Evolutionary conservation across 2,113 vertebrate genomes (phyloP).

Genomic region (Hoplias malabaricus): DNA sequence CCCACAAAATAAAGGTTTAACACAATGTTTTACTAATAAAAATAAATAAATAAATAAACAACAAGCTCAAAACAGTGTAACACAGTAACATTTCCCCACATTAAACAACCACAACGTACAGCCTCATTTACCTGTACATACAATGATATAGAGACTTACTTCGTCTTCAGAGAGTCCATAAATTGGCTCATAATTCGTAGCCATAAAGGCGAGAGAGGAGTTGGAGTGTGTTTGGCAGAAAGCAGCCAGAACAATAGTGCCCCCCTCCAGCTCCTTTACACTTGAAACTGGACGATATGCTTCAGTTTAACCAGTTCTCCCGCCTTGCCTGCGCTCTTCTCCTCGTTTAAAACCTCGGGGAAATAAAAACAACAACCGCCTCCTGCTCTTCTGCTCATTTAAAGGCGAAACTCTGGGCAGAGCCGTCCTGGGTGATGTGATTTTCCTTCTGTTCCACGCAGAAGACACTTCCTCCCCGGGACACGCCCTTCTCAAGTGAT

Average conservation of each 20-base stretch:
- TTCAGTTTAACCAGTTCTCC: neutral
- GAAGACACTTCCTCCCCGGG: constrained; percentile 66
- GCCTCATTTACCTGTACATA: neutral
- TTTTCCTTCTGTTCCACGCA: constrained; percentile 16
- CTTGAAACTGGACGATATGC: neutral
- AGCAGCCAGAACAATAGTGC: constrained; percentile 73
- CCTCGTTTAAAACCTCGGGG: neutral
- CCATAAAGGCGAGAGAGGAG: constrained; percentile 69
- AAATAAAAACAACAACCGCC: neutral
- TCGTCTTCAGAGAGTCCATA: constrained; percentile 81
- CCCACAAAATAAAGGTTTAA: too few relatives aligned
- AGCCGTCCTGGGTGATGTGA: neutral
- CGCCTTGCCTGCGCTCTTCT: neutral
- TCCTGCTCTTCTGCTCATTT: neutral
- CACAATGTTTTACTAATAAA: too few relatives aligned
- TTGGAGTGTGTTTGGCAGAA: constrained; percentile 35
- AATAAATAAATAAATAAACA: too few relatives aligned
- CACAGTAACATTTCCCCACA: neutral
- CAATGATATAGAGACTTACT: constrained; percentile 60
- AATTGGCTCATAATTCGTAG: constrained; percentile 76
- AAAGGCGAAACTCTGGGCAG: neutral
- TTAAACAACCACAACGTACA: neutral
- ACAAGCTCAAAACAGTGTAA: too few relatives aligned
- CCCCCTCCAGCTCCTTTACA: constrained; percentile 53
- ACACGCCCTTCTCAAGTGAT: constrained; percentile 49